phyloP scores from a whole-genome alignment of 64 coral and sea anemone species.

The Anthopleura sola region DNA sequence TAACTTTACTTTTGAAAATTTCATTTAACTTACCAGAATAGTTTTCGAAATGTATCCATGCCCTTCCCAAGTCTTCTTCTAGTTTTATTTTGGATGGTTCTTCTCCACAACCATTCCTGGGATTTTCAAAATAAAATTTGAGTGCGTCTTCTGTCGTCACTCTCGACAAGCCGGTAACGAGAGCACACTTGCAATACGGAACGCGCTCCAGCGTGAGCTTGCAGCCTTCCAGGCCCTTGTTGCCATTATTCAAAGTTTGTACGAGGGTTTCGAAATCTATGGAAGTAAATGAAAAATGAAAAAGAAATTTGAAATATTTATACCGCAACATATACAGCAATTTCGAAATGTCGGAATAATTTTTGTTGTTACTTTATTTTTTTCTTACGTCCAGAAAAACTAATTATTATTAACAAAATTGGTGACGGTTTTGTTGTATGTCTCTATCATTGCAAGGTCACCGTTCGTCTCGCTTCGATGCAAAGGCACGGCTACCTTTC shows the following conservation, averaged over 20 bases:
- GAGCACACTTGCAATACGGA: neutral
- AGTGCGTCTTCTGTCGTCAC: neutral
- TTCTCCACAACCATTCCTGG: neutral
- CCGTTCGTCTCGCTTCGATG: no score
- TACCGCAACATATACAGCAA: no score
- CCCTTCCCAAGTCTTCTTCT: neutral
- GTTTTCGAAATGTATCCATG: neutral
- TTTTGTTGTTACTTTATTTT: no score
- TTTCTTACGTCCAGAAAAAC: no score
- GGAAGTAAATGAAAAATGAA: neutral
- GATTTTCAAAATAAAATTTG: neutral
- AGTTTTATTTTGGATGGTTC: slow-evolving; percentile 4
- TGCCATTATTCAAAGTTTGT: neutral
- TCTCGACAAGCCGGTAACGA: neutral
- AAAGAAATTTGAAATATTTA: neutral
- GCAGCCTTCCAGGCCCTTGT: slow-evolving; percentile 7
- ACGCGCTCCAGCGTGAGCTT: slow-evolving; percentile 24
- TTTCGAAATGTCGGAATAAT: no score
- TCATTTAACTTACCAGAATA: neutral
- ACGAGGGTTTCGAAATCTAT: neutral
- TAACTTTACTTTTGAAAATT: neutral
- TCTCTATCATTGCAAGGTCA: no score
- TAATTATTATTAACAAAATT: no score
- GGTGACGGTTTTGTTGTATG: no score
- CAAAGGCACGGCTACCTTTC: no score